phyloP scores from a whole-genome alignment of 2,113 vertebrate genomes.

The Brachyhypopomus gauderio region DNA sequence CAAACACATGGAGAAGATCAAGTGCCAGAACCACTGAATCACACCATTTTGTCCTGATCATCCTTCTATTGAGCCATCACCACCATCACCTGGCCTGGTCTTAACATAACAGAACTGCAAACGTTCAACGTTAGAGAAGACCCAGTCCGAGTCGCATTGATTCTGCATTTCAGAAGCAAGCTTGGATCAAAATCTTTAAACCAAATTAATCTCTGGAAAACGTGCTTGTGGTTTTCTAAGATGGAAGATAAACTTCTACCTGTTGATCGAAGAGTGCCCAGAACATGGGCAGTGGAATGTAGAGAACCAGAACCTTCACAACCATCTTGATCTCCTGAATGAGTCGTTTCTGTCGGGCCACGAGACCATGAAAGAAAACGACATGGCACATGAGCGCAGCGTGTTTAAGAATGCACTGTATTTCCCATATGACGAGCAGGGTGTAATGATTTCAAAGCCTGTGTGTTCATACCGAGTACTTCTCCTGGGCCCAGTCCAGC shows the following conservation, averaged over 20 bases:
- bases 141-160: too few species aligned
- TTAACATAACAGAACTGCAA: neutral
- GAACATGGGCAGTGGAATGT: constrained; percentile 95
- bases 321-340: constrained; percentile 94
- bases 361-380: neutral
- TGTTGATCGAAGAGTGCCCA: constrained; percentile 99
- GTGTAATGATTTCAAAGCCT: neutral
- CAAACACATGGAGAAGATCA: constrained; percentile 40
- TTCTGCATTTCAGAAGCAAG: neutral
- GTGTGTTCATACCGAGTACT: constrained; percentile 80
- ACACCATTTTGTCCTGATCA: neutral
- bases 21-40: neutral
- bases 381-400: neutral
- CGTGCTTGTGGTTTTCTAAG: neutral
- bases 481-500: constrained; percentile 95
- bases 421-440: neutral
- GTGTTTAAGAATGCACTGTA: neutral
- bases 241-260: constrained; percentile 67
- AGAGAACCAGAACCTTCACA: constrained; percentile 87
- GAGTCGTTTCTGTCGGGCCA: constrained; percentile 79
- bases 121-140: too few species aligned
- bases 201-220: neutral
- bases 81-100: neutral
- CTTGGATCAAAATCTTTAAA: neutral
- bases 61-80: neutral